Evolutionary conservation across 2,888 invertebrate genomes (phyloP), one percentile per base, ranked within the genome.

Genomic region (Cataglyphis rosenhaueri): DNA sequence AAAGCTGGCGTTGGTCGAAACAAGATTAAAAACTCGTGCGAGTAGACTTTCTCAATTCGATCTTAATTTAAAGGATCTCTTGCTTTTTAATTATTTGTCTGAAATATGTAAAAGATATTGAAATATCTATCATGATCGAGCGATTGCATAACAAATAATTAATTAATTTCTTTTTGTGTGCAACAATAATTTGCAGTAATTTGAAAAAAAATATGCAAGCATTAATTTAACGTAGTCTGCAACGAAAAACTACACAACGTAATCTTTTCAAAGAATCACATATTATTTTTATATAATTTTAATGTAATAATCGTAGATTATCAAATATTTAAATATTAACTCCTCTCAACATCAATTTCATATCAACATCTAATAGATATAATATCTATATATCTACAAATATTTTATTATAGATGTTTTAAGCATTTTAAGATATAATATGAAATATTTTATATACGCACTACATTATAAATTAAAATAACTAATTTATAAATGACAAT

Each of bases 1-100:
- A 61, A 61, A 76, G 59, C 76, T 35, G 15, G 25, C 41, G 55
- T 68, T 38, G 48, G n/a, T 25, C 44, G 68, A 68, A 38, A 57
- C 76, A 15, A 55, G 29, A 25, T 65, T 48, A 48, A 70, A 64
- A 70, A 59, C 59, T 48, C 25, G 21, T 29, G 18, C 25, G 55
- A 29, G 44, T 59, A 18, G 1, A 21, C 59, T 59, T 48, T 3
- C 9, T 6, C 10, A 12, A 21, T 68, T 59, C 29, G 65, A 29
- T 6, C 59, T 35, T 6, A 29, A 65, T 81, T 75, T 9, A 0
- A 1, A 38, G 4, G n/a, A 61, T 48, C 35, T 15, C 59, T 59
- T 21, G 29, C 44, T 12, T 64, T 64, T 64, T 5, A 55, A 55
- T 64, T 61, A 9, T 25, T 1, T 35, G 21, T 55, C 21, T 15